These are phyloP conservation scores for Phortica magna DNA, from an alignment of 2,888 invertebrate genomes.

Conservation along the genomic window DNA sequence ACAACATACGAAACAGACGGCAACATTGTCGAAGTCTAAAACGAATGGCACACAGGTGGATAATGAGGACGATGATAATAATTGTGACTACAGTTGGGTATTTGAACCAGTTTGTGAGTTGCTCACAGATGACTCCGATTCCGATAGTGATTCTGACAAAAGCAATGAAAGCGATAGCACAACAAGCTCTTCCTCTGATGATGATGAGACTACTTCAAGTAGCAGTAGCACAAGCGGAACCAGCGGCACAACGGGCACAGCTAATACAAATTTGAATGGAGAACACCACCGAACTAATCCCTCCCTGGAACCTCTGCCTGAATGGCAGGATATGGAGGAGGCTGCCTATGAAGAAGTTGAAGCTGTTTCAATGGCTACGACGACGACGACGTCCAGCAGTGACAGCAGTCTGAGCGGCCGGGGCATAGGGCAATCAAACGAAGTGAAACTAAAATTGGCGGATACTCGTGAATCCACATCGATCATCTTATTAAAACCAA, in stretches of 20 bases:
- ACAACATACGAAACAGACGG: conserved; percentile 59
- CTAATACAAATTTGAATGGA: conserved; percentile 39
- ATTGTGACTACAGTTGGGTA: conserved; percentile 74
- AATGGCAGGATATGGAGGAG: conserved; percentile 35
- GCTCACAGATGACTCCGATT: conserved; percentile 37
- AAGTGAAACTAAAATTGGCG: conserved; percentile 57
- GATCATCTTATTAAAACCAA: conserved; percentile 65
- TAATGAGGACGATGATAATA: conserved; percentile 58
- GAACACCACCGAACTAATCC: conserved; percentile 29
- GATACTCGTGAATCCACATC: conserved; percentile 73
- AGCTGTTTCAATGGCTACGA: conserved; percentile 34
- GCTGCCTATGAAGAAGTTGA: conserved; percentile 54
- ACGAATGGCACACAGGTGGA: conserved; percentile 14
- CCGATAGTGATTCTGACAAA: conserved; percentile 62
- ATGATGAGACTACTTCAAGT: conserved; percentile 38
- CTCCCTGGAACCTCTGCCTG: background rate
- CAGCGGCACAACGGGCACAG: conserved; percentile 40
- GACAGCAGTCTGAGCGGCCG: conserved; percentile 48
- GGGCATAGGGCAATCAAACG: conserved; percentile 50
- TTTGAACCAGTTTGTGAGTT: conserved; percentile 77
- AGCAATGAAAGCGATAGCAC: conserved; percentile 55
- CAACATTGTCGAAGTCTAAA: conserved; percentile 28
- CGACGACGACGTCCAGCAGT: conserved; percentile 34
- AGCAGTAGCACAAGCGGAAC: conserved; percentile 40
- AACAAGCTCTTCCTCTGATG: conserved; percentile 50